These are phyloP conservation scores for Helicoverpa assulta DNA, from an alignment of 2,888 invertebrate species.

Conservation along the genomic window DNA sequence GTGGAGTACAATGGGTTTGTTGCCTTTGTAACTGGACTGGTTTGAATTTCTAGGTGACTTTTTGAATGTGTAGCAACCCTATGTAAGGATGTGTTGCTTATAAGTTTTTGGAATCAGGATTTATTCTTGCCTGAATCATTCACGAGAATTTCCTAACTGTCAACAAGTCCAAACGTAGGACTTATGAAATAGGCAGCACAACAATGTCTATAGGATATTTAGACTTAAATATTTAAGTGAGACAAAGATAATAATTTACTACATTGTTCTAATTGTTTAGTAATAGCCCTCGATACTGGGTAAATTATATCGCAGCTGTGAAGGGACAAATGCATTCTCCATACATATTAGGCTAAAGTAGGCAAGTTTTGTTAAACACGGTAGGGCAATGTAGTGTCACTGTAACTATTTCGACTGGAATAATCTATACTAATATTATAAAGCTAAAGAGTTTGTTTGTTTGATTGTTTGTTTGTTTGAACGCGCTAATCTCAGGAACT, in stretches of 20 bases:
- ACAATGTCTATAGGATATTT: too few relatives aligned
- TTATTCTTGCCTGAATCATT: too few relatives aligned
- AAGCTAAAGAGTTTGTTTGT: too few relatives aligned
- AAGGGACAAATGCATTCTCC: slow-evolving; percentile 38
- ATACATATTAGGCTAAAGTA: slow-evolving; percentile 31
- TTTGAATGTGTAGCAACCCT: too few relatives aligned
- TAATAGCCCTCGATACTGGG: slow-evolving; percentile 44
- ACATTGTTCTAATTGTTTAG: slow-evolving; percentile 50
- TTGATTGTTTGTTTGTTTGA: too few relatives aligned
- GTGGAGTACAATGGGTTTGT: not conserved
- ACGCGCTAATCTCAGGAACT: too few relatives aligned
- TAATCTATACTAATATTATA: too few relatives aligned
- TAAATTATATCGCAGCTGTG: slow-evolving; percentile 40
- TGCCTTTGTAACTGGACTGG: not conserved
- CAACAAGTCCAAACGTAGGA: slow-evolving; percentile 15
- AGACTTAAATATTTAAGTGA: slow-evolving; percentile 26
- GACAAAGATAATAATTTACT: slow-evolving; percentile 49
- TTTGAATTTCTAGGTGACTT: not conserved
- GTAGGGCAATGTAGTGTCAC: not conserved
- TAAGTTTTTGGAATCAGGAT: too few relatives aligned
- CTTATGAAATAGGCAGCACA: slow-evolving; percentile 11
- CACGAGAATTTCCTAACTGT: not conserved
- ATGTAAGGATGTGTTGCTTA: too few relatives aligned
- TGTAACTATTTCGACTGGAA: not conserved
- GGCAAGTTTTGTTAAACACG: slow-evolving; percentile 1